A percentile compares a stretch with the other conserved stretches of the same genome.
Conservation (phyloP, 2,113 vertebrate species). For the Cisticola juncidis region DNA sequence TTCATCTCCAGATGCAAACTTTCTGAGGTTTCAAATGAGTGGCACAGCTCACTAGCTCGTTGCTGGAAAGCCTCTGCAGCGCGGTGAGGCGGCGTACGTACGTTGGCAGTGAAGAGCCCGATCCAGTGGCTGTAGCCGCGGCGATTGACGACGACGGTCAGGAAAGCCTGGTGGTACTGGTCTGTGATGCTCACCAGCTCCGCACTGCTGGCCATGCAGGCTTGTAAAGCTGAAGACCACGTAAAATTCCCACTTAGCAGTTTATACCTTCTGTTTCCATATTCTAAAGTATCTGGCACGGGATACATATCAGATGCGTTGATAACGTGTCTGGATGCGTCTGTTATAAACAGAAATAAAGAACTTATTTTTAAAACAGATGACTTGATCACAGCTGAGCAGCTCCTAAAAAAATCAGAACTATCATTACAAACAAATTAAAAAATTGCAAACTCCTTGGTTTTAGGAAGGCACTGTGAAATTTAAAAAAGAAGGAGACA, state of each 20-base stretch:
- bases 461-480: neutral
- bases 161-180: slow-evolving; percentile 91
- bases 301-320: slow-evolving; percentile 74
- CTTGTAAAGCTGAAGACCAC: slow-evolving; percentile 86
- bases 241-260: slow-evolving; percentile 88
- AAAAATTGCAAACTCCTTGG: neutral
- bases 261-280: slow-evolving; percentile 85
- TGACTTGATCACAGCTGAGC: neutral
- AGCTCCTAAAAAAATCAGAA: neutral
- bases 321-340: slow-evolving; percentile 42
- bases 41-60: neutral
- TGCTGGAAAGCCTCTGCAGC: neutral
- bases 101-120: slow-evolving; percentile 85
- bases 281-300: slow-evolving; percentile 81
- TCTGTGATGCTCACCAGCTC: slow-evolving; percentile 89
- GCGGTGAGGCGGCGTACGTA: slow-evolving; percentile 68
- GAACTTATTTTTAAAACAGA: neutral
- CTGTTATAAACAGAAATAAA: slow-evolving; percentile 55
- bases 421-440: neutral
- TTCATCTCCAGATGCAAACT: neutral
- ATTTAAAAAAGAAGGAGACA: neutral
- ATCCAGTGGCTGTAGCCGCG: slow-evolving; percentile 88
- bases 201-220: slow-evolving; percentile 77
- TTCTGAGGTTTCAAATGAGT: neutral
- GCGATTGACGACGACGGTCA: slow-evolving; percentile 85